Evolutionary conservation across 2,797 vertebrate species (phyloP), one percentile per base, ranked within the genome.

Genomic region (Odontamblyopus rebecca): DNA sequence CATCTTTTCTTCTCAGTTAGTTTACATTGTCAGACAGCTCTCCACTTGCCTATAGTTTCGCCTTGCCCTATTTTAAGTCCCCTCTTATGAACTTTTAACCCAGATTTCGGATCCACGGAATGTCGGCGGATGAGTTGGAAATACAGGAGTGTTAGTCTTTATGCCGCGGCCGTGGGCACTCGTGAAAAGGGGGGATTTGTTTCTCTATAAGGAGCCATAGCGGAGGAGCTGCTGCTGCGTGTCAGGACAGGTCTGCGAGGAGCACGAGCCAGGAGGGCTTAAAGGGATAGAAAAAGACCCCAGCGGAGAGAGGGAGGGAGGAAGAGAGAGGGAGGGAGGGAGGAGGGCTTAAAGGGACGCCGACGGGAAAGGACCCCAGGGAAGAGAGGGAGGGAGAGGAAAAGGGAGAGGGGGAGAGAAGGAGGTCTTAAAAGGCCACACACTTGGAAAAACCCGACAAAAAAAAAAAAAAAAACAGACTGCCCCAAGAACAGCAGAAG

Each of bases 121-220:
- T 68, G 75, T 23, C 51, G 19, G 38, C 74, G 67, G 78, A 57
- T 75, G 71, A 79, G 56, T 76, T 0, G 77, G 57, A 65, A 87
- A 82, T 73, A 70, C 65, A 29, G 54, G 75, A 44, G 61, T 72
- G 63, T 70, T 76, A 80, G 84, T 78, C 79, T 74, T 83, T 81
- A 89, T 59, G 67, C 84, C 71, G 80, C 23, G 62, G 61, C 56
- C 27, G 50, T 62, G 15, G 72, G 69, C 76, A 73, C 61, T 61
- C 2, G 61, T 79, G 71, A 89, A 41, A 69, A 77, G 78, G 80
- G 23, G 69, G 19, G 77, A 77, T 82, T 85, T 79, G 79, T 82
- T 82, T 66, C 82, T 77, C 50, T 35, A 44, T 63, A 59, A 74
- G 79, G 71, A 70, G 61, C 78, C 62, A 61, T 48, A 75, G 74